These are phyloP conservation scores for Crypturellus tataupa DNA, from an alignment of 2,797 vertebrate species.

Conservation along the genomic window DNA sequence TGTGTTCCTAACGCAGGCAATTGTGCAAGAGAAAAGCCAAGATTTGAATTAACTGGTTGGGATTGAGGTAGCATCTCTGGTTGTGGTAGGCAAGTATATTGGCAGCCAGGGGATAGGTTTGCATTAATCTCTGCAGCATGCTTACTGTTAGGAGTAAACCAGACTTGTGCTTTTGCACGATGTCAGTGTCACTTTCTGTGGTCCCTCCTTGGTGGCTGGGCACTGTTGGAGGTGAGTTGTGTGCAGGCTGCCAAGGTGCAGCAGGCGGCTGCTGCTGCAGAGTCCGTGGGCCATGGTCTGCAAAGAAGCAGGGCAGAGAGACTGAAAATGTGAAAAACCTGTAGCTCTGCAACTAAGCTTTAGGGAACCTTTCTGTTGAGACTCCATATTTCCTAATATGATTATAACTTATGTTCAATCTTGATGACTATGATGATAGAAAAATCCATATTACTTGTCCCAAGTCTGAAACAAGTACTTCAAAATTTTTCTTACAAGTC, in stretches of 20 bases:
- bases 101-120: not conserved
- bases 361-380: not conserved
- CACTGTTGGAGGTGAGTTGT: not conserved
- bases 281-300: not conserved
- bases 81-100: not conserved
- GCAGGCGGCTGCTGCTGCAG: not conserved
- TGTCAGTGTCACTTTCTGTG: not conserved
- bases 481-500: not conserved
- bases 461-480: not conserved
- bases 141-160: not conserved
- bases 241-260: not conserved
- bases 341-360: not conserved
- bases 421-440: not conserved
- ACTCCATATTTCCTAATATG: not conserved
- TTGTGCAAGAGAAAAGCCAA: not conserved
- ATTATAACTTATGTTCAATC: not conserved
- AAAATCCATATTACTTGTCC: not conserved
- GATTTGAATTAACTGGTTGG: not conserved
- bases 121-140: not conserved
- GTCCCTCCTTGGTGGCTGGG: not conserved
- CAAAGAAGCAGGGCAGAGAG: not conserved
- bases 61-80: not conserved
- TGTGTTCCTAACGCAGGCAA: not conserved
- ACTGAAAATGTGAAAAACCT: not conserved
- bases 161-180: rapidly evolving